Conservation (phyloP, 2,888 invertebrate genomes). For the Spisula subtruncata region DNA sequence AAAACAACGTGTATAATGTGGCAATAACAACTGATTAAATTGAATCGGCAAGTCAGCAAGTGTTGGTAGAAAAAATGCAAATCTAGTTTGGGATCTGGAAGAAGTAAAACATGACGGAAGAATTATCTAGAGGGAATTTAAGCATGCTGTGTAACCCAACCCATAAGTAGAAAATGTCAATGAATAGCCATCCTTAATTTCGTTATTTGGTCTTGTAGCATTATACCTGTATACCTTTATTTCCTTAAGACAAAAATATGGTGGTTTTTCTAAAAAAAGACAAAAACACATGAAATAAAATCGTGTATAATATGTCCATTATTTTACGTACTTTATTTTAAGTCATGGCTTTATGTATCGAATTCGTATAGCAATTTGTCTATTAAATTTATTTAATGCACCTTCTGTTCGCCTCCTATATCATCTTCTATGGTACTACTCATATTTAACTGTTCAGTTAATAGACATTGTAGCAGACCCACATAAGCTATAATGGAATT, state of each 20-base stretch:
- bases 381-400: too few species aligned
- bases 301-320: too few species aligned
- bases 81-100: neutral
- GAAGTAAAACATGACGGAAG: neutral
- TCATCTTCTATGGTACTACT: too few species aligned
- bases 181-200: neutral
- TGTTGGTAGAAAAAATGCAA: neutral
- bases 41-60: neutral
- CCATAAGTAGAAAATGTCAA: neutral
- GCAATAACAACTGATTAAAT: constrained; percentile 10
- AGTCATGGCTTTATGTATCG: neutral
- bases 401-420: too few species aligned
- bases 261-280: too few species aligned
- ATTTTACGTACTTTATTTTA: neutral
- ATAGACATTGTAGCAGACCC: neutral
- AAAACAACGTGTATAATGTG: neutral
- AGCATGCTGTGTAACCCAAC: neutral
- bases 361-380: too few species aligned
- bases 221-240: too few species aligned
- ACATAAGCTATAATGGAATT: neutral
- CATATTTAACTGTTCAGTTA: too few species aligned
- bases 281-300: too few species aligned
- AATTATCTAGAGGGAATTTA: neutral
- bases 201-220: too few species aligned
- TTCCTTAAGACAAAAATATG: too few species aligned